Conservation (phyloP, 2,113 vertebrate genomes). For the Vulpes lagopus region DNA sequence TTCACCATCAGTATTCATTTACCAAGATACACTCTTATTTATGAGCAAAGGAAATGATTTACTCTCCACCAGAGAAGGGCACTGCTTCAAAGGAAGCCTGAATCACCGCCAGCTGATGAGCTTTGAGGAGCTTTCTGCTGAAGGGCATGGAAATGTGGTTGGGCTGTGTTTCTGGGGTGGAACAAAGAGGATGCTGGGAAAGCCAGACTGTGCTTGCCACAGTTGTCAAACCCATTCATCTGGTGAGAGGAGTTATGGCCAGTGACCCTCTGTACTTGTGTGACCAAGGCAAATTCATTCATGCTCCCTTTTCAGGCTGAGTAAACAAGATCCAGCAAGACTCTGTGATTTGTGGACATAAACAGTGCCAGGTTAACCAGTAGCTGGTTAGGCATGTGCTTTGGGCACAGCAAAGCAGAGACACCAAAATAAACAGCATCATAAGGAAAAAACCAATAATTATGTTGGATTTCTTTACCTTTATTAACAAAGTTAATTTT, state of each 20-base stretch:
- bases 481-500: background rate
- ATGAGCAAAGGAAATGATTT: constrained; percentile 49
- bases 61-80: background rate
- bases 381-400: background rate
- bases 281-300: constrained; percentile 68
- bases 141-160: background rate
- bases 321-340: constrained; percentile 64
- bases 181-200: constrained; percentile 46
- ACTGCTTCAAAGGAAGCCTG: background rate
- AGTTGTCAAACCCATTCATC: constrained; percentile 64
- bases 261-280: constrained; percentile 57
- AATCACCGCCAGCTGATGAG: background rate
- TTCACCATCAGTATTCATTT: constrained; percentile 23
- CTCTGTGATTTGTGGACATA: background rate
- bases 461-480: background rate
- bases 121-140: background rate
- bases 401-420: background rate
- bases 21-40: constrained; percentile 42
- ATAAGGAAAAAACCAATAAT: background rate
- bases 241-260: background rate
- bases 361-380: constrained; percentile 15
- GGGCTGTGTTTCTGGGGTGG: background rate
- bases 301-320: constrained; percentile 58
- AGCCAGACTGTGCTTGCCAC: constrained; percentile 12
- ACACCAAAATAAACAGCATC: background rate